Evolutionary conservation across 1,140 invertebrate species (phyloP), one percentile per base, ranked within the genome.

Genomic region (Drosophila kohkoa): DNA sequence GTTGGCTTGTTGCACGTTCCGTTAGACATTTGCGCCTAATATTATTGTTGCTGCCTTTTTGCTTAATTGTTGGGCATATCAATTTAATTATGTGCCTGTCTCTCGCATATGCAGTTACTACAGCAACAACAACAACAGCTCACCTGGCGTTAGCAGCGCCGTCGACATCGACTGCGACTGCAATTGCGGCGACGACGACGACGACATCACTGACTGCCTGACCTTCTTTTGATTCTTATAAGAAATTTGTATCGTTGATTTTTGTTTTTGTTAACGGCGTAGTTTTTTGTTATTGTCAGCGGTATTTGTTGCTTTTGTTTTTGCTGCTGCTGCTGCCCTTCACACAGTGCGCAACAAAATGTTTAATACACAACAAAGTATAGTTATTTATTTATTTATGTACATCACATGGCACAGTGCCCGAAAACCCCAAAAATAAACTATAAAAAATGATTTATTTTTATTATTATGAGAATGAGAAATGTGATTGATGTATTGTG

Each of bases 201-300:
- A 7, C 38, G 43, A 15, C 46, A 41, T 58, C 67, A 58, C 32
- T 48, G 54, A n/a, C 57, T 35, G 59, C 43, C 60, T 76, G 74
- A 76, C 74, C 74, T 76, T 76, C 74, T 76, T 75, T 60, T 68
- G 54, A 72, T 76, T 76, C 74, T 73, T 60, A 76, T 72, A 48
- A 54, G 68, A 66, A 66, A 66, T 48, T 55, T 52, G 48, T 65
- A 43, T 59, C 55, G 52, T 75, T 71, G 54, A 69, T 59, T 52
- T 43, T 65, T 59, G 46, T 43, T 65, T 71, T 71, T 71, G 46
- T 75, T 71, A 75, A 71, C 73, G 73, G 38, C 73, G 73, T 75
- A 75, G 64, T 75, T 52, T 58, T 70, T 25, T 70, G 66, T 70
- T 70, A 41, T 75, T 60, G 46, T 67, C 13, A 15, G 43, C 59